These are phyloP conservation scores for Grapholita molesta DNA, from an alignment of 1,140 invertebrate genomes.

Conservation along the genomic window DNA sequence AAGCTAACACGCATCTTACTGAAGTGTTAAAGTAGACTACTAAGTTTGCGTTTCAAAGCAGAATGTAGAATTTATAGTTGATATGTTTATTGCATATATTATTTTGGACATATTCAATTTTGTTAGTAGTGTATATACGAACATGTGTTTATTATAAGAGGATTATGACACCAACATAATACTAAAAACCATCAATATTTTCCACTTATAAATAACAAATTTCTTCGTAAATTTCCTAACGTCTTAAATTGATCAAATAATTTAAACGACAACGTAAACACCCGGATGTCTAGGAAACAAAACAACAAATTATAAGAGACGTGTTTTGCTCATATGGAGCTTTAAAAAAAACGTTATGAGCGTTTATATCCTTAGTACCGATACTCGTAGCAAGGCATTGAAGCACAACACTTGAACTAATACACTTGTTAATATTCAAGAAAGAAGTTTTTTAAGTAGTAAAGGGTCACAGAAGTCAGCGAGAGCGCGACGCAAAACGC, in stretches of 20 bases:
- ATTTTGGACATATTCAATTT: background rate
- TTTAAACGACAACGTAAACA: conserved; percentile 39
- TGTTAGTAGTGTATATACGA: background rate
- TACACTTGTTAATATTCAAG: conserved; percentile 1
- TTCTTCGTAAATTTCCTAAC: conserved; percentile 10
- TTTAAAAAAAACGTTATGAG: conserved; percentile 38
- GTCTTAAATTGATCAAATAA: conserved; percentile 24
- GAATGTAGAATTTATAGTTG: background rate
- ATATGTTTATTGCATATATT: background rate
- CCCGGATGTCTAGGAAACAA: conserved; percentile 67
- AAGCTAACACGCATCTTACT: conserved; percentile 8
- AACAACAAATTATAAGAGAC: conserved; percentile 70
- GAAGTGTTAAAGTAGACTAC: background rate
- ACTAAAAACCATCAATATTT: conserved; percentile 22
- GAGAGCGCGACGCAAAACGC: background rate
- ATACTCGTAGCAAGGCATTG: conserved; percentile 45
- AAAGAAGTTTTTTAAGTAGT: background rate
- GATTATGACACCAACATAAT: background rate
- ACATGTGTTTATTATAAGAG: background rate
- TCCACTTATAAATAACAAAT: conserved; percentile 27
- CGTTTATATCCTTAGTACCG: conserved; percentile 46
- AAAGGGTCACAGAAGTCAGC: background rate
- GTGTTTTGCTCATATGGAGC: conserved; percentile 60
- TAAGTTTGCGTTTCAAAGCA: background rate
- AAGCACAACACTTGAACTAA: conserved; percentile 29